Evolutionary conservation across 2,888 invertebrate species (phyloP), one percentile per base, ranked within the genome.

Genomic region (Gryllus longicercus): DNA sequence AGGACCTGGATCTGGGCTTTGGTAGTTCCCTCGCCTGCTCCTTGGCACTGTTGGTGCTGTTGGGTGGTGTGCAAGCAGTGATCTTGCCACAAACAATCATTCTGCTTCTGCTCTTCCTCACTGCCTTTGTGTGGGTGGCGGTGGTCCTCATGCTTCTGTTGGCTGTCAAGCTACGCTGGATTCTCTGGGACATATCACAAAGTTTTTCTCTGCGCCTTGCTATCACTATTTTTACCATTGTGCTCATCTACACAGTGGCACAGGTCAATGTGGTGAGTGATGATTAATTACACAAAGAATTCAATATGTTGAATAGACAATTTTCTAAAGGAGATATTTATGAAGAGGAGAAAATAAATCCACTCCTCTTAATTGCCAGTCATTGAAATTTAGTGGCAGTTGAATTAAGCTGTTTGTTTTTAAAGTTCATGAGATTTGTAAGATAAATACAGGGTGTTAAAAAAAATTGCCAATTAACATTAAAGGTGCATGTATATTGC

Each of bases 201-300:
- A 95, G 95, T 81, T 95, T 95, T 83, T 91, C 94, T 0, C 88
- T 96, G 75, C 91, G 96, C 82, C 90, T 96, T 84, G 95, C 95
- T 79, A 94, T 96, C 50, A 95, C 96, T 8, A 93, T 95, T 23
- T 95, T 96, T 84, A 96, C 96, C 2, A 93, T 96, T 81, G 91
- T 96, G 14, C 89, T 96, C 81, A 92, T 96, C 63, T 96, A 96
- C 86, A 93, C 95, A 78, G 95, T 96, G 82, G 95, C 95, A 78
- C 96, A 96, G 89, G 95, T 96, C 82, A 97, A 97, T 90, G 95
- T 96, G 90, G 96, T 96, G 89, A 91, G 95, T 91, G 83, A 38
- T 38, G 38, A 38, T 38, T 38, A 8, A 38, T 38, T 38, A 38
- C 5, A 38, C 38, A 8, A 38, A 38, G 8, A 38, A 38, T 38